Evolutionary conservation across 2,797 vertebrate genomes (phyloP).

Genomic region (Syngnathus rostellatus): DNA sequence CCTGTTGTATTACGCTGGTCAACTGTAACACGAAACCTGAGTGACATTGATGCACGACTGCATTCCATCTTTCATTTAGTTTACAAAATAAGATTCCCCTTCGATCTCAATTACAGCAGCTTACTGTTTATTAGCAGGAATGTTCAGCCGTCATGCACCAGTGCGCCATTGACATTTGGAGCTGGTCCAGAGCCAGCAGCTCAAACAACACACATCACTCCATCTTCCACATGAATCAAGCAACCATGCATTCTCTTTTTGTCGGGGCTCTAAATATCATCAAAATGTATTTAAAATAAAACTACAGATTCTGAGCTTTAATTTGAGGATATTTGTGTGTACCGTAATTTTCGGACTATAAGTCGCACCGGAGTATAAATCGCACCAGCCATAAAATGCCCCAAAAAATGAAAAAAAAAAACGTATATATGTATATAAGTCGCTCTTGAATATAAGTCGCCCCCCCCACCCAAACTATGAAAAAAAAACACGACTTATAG

Average conservation of each 20-base stretch:
- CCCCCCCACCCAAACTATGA: too few relatives aligned
- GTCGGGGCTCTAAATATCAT: too few relatives aligned
- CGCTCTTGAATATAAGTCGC: too few relatives aligned
- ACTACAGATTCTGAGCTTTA: too few relatives aligned
- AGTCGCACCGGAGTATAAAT: too few relatives aligned
- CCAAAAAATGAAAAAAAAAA: too few relatives aligned
- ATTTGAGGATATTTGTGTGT: too few relatives aligned
- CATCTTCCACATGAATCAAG: neutral
- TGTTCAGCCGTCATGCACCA: conserved; percentile 17
- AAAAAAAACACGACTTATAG: too few relatives aligned
- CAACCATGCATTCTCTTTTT: neutral
- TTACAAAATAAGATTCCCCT: conserved; percentile 1
- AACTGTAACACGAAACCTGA: neutral
- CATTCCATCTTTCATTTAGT: neutral
- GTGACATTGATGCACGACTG: neutral
- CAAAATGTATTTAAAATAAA: too few relatives aligned
- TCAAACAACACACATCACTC: conserved; percentile 12
- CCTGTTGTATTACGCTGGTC: neutral
- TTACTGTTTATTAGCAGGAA: conserved; percentile 11
- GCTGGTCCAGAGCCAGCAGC: conserved; percentile 11
- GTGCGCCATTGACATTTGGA: conserved; percentile 27
- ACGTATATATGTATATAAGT: too few relatives aligned
- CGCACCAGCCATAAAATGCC: too few relatives aligned
- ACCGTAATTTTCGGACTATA: too few relatives aligned
- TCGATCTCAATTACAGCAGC: conserved; percentile 4